phyloP scores from a whole-genome alignment of 2,888 invertebrate species.

The Barypeithes pellucidus region DNA sequence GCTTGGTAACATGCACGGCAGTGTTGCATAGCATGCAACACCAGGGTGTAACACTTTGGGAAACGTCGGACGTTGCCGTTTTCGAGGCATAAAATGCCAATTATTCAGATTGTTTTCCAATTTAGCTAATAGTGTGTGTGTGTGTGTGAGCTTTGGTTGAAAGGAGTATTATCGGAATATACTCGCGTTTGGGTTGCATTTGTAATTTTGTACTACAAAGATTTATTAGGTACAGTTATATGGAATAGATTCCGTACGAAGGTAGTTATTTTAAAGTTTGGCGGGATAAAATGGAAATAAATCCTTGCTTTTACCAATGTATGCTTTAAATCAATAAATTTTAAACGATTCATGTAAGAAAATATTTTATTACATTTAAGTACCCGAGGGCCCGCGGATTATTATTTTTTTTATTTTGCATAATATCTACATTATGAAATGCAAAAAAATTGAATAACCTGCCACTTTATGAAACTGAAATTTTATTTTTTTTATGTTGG shows the following conservation, averaged over 20 bases:
- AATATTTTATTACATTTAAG: too few species aligned
- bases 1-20: conserved; percentile 46
- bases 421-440: too few species aligned
- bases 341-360: too few species aligned
- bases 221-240: conserved; percentile 35
- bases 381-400: too few species aligned
- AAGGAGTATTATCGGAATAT: conserved; percentile 49
- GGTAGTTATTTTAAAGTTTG: conserved; percentile 5
- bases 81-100: conserved; percentile 51
- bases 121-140: conserved; percentile 53
- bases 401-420: too few species aligned
- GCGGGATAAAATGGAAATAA: too few species aligned
- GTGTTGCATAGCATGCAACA: conserved; percentile 47
- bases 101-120: conserved; percentile 54
- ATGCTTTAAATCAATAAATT: too few species aligned
- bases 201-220: conserved; percentile 31
- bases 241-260: conserved; percentile 17
- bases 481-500: too few species aligned
- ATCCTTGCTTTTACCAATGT: too few species aligned
- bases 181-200: conserved; percentile 44
- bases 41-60: conserved; percentile 50
- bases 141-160: conserved; percentile 50
- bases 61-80: conserved; percentile 47
- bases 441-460: too few species aligned
- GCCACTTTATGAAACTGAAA: too few species aligned